A percentile compares a stretch with the other conserved stretches of the same genome.
Evolutionary conservation across 2,797 vertebrate species (phyloP).

Genomic region (Cygnus olor): DNA sequence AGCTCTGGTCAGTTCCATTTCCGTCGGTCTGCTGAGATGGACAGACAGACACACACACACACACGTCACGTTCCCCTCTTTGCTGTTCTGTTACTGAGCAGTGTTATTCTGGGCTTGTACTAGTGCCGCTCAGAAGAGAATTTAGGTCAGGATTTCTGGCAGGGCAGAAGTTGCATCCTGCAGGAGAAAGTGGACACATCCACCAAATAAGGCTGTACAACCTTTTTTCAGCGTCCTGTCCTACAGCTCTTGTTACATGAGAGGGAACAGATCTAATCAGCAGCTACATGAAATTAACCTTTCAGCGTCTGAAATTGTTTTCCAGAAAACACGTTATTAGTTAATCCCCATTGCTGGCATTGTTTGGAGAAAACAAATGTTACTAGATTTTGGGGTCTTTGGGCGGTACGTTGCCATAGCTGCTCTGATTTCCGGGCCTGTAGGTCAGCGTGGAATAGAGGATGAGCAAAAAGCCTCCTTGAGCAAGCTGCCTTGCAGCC

Average conservation of each 20-base stretch:
- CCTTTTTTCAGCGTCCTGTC: not conserved
- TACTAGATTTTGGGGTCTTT: not conserved
- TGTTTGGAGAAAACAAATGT: not conserved
- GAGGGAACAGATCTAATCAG: not conserved
- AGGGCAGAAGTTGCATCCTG: not conserved
- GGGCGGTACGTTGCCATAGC: not conserved
- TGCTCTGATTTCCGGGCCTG: not conserved
- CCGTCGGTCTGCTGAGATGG: not conserved
- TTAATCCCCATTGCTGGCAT: not conserved
- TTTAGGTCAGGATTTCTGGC: conserved; percentile 35
- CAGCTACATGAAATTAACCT: not conserved
- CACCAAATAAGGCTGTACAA: not conserved
- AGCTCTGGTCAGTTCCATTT: not conserved
- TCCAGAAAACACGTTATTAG: not conserved
- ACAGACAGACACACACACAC: not conserved
- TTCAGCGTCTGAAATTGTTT: not conserved
- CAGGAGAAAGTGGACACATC: not conserved
- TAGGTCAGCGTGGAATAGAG: not conserved
- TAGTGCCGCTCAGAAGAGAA: not conserved
- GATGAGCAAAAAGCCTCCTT: not conserved
- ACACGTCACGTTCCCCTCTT: not conserved
- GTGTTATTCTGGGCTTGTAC: not conserved
- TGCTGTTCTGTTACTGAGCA: not conserved
- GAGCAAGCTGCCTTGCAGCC: not conserved
- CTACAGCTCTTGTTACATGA: not conserved